Percentiles rank a stretch among this genome's conserved stretches.
phyloP scores from a whole-genome alignment of 2,888 invertebrate genomes.

The Melitaea athalia region DNA sequence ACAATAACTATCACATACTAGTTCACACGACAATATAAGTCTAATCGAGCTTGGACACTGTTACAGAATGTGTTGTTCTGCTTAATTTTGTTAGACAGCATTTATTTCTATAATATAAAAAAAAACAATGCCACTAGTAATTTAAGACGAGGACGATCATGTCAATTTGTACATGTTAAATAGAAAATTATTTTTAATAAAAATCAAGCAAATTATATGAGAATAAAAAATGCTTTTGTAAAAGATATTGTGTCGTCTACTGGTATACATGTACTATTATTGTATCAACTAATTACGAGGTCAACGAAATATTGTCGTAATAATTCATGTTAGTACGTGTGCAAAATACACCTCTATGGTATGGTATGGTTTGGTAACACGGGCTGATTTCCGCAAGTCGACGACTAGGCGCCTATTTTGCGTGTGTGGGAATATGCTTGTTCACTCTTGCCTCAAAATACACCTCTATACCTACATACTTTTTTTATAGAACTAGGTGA shows the following conservation, averaged over 20 bases:
- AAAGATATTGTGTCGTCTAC: neutral
- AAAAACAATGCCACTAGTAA: constrained; percentile 2
- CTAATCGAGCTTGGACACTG: constrained; percentile 68
- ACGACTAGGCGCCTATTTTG: no score
- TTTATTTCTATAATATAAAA: neutral
- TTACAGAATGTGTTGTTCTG: constrained; percentile 36
- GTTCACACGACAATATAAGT: constrained; percentile 69
- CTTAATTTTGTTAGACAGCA: constrained; percentile 23
- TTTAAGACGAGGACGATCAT: constrained; percentile 10
- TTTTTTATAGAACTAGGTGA: no score
- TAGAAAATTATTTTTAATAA: constrained; percentile 1
- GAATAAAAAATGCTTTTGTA: neutral
- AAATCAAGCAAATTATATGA: neutral
- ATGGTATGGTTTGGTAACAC: no score
- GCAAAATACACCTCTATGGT: neutral
- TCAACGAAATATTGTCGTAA: neutral
- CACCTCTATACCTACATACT: no score
- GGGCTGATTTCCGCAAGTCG: no score
- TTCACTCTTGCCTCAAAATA: no score
- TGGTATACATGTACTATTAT: neutral
- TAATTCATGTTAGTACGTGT: neutral
- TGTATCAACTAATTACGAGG: neutral
- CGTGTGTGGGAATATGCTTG: no score
- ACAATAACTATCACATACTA: constrained; percentile 78
- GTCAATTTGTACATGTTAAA: constrained; percentile 25